Base-by-base conservation (phyloP, 2,888 invertebrate genomes). In the Ornithoptera priamus region DNA sequence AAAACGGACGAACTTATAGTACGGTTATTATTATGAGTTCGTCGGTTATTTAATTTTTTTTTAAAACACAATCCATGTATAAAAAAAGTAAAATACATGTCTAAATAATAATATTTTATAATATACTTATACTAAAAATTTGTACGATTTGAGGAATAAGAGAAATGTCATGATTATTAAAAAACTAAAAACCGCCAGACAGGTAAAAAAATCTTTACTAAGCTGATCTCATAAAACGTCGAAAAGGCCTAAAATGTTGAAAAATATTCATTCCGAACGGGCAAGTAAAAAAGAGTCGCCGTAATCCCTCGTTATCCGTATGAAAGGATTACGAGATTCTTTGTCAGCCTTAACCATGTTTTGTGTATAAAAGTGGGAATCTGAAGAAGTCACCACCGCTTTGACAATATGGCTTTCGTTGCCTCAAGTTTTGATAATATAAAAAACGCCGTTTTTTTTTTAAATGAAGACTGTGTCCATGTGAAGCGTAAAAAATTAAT, bases 321-420 rank as follows among this genome's bases (percentile, higher is more conserved):
- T 85, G 84, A 87, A 87, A 84, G 87, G 87, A 89, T 88, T 88
- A 88, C 82, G 80, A 76, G 81, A 82, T 84, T 82, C 85, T 86
- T 85, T 86, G 84, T 82, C 87, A 85, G 85, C 82, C 83, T 80
- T 80, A 74, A 71, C 75, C 75, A 79, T 80, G 82, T 75, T 67
- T 76, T 63, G 75, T 75, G 71, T 68, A 75, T 75, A 76, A 83
- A 84, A 81, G 81, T 82, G 81, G 84, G 86, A 86, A 87, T 85
- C 85, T 85, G 84, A 81, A 83, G 82, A 81, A 81, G 80, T 79
- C 76, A 80, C 76, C 74, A 76, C 76, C 72, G 69, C 71, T 67
- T 30, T 56, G 36, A 58, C 50, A 58, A 63, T 53, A 70, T 70
- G 46, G 53, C 20, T 62, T 46, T 65, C 65, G 63, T 67, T 50